Percentiles rank a stretch among this genome's conserved stretches.
These are phyloP conservation scores for Phrynocephalus versicolor DNA, from an alignment of 2,113 vertebrate genomes.

Conservation along the genomic window DNA sequence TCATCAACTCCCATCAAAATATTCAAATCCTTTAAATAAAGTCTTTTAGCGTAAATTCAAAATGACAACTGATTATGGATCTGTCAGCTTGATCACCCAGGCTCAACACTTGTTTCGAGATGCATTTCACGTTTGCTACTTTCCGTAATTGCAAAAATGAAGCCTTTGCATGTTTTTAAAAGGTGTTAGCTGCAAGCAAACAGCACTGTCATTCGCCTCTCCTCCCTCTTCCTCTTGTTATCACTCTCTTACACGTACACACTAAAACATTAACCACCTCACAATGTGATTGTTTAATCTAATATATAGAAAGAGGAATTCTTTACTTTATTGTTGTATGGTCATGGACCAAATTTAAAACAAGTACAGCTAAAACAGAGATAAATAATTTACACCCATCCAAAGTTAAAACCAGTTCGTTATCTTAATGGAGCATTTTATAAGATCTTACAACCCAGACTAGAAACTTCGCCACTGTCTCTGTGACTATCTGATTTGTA, in stretches of 20 bases:
- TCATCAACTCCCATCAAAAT: constrained; percentile 50
- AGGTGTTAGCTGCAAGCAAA: constrained; percentile 28
- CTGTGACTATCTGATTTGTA: no score
- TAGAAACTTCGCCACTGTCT: no score
- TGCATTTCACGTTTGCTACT: constrained; percentile 49
- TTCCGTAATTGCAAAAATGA: constrained; percentile 63
- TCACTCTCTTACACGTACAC: neutral
- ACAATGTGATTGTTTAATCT: no score
- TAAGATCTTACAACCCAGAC: no score
- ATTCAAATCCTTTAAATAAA: constrained; percentile 50
- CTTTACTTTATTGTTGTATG: no score
- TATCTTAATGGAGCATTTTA: no score
- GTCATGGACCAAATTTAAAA: no score
- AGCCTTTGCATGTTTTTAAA: constrained; percentile 44
- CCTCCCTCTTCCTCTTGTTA: no score
- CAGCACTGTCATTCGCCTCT: constrained; percentile 49
- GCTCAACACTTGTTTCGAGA: constrained; percentile 52
- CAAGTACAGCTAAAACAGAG: no score
- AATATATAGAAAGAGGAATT: no score
- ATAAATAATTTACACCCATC: no score
- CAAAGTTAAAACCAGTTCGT: no score
- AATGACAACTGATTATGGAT: constrained; percentile 63
- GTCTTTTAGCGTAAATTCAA: constrained; percentile 53
- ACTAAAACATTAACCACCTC: neutral
- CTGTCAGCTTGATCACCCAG: constrained; percentile 56